Evolutionary conservation across 2,888 invertebrate genomes (phyloP), one percentile per base, ranked within the genome.

Genomic region (Hipparchia sbordonii): DNA sequence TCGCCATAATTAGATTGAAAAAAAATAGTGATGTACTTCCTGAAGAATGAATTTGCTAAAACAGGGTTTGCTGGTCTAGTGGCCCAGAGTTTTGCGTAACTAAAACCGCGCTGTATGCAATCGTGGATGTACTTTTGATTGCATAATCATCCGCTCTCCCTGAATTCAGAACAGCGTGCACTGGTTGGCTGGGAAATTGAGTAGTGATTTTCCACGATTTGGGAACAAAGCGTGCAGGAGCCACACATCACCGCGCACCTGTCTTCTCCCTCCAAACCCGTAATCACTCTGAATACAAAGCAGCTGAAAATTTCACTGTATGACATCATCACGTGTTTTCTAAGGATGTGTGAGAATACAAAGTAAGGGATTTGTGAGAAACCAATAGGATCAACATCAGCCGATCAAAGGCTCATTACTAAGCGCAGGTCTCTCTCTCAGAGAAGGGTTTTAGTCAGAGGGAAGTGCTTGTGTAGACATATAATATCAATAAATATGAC

Each of bases 171-270:
- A 51, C 56, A 67, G 57, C 66, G 60, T 54, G 62, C 52, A 12
- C 9, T 56, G 63, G 46, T 59, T 76, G 48, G 67, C 6, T 66
- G 70, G 71, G 72, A 76, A 79, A 79, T 80, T 79, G 80, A 78
- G 79, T 79, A 74, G 74, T 74, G 76, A 77, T 77, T 79, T 78
- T 75, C 71, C 77, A 70, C 72, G 76, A 73, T 74, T 73, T 73
- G 74, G 78, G 45, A 80, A 82, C 82, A 81, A 80, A 82, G 79
- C 82, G 78, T 80, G 79, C 77, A 78, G 79, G 77, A 78, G 74
- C 80, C 80, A 81, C 87, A 83, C 79, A 83, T 87, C 86, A 87
- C 78, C 74, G 77, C 71, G 77, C 80, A 85, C 83, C 83, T 86
- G 86, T 82, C 84, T 82, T 75, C 71, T 74, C 72, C 73, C 73